Evolutionary conservation across 2,113 vertebrate species (phyloP).

Genomic region (Leucopternis melanops): DNA sequence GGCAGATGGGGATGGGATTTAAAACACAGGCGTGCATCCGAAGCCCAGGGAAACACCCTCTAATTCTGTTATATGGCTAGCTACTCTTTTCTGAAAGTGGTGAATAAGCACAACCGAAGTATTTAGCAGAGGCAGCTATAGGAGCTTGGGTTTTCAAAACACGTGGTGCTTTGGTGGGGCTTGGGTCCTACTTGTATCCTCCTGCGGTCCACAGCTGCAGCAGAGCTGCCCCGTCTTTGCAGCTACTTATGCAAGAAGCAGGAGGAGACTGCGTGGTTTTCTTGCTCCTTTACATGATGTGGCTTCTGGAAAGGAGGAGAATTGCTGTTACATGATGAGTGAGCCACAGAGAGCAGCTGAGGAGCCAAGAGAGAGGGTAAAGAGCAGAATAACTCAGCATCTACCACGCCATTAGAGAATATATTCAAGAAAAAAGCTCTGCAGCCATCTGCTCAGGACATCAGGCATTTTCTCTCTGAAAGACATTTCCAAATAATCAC

Average conservation of each 20-base stretch:
- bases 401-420: rapidly evolving
- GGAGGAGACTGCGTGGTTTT: neutral
- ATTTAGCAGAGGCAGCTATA: neutral
- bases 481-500: neutral
- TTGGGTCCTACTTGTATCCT: neutral
- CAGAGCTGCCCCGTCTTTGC: neutral
- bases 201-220: rapidly evolving
- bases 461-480: neutral
- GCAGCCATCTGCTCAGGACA: neutral
- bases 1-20: neutral
- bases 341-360: neutral
- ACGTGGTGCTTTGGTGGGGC: rapidly evolving
- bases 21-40: rapidly evolving
- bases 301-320: neutral
- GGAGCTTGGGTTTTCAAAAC: neutral
- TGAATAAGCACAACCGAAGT: neutral
- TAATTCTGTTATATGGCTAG: neutral
- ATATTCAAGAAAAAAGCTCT: neutral
- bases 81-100: neutral
- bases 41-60: neutral
- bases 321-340: rapidly evolving
- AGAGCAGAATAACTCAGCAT: neutral
- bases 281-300: rapidly evolving
- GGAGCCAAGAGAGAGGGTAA: neutral
- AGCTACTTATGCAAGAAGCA: neutral